Evolutionary conservation across 2,797 vertebrate genomes (phyloP).

Genomic region (Otolemur crassicaudatus): DNA sequence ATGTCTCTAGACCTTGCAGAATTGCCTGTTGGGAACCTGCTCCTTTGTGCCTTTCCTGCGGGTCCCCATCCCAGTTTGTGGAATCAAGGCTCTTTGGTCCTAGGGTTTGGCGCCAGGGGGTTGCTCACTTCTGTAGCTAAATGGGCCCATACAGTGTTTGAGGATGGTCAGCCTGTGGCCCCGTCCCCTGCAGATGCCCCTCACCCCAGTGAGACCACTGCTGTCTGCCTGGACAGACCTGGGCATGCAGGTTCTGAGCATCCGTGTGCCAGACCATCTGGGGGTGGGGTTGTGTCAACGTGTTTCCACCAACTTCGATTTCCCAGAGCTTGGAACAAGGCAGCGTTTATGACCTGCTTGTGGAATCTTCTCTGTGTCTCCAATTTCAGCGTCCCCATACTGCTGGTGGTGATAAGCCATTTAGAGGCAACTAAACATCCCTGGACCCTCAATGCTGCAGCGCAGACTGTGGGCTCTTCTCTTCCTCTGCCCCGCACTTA

Average conservation of each 20-base stretch:
- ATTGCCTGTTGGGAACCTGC: accelerated
- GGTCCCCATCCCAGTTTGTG: background rate
- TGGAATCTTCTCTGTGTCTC: background rate
- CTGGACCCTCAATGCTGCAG: accelerated
- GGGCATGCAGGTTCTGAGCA: background rate
- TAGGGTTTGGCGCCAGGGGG: accelerated
- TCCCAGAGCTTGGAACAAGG: background rate
- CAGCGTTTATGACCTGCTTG: accelerated
- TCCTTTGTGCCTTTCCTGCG: background rate
- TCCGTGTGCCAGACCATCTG: background rate
- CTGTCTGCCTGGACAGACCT: background rate
- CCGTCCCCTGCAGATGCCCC: background rate
- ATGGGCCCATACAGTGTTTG: accelerated
- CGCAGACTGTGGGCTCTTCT: background rate
- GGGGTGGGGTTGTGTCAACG: background rate
- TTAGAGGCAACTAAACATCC: background rate
- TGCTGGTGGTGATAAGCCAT: background rate
- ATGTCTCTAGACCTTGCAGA: background rate
- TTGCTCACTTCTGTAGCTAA: background rate
- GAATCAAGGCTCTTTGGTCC: background rate
- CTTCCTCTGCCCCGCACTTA: background rate
- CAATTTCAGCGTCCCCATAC: accelerated
- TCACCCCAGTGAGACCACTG: background rate
- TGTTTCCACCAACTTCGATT: background rate
- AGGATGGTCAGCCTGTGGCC: accelerated